Base-by-base conservation (phyloP, 2,113 vertebrate species). In the Porphyrio hochstetteri region DNA sequence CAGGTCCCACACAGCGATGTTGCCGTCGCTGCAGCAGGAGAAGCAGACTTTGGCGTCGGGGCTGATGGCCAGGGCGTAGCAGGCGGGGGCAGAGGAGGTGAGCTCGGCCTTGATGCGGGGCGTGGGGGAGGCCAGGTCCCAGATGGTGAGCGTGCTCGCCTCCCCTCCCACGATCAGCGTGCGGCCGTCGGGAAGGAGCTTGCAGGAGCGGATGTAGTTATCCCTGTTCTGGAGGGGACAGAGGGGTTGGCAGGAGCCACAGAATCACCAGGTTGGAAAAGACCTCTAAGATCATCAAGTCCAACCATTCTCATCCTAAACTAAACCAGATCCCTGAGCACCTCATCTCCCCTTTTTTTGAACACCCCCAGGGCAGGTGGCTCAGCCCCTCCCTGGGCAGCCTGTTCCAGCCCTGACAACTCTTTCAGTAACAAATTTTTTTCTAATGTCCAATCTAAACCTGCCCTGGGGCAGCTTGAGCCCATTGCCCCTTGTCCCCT, bases 121-220 rank as follows among this genome's bases (percentile, higher is more conserved):
- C 0, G 99, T 99, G 96, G 99, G 99, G 0, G 99, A 98, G 7
- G 99, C 99, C 98, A 99, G 97, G 98, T 99, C 99, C 99, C 99
- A 99, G 98, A 99, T 99, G 98, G 99, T 98, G 82, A 99, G 97
- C 0, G 99, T 99, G 98, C 99, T 99, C 94, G 99, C 99, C 97
- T 99, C 99, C 0, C 99, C 99, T 0, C 99, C 99, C 91, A 99
- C 99, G 11, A 99, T 99, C 55, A 99, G 98, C 46, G 99, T 99
- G 96, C 99, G 99, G 40, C 99, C 99, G 1, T 99, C 99, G 0
- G 99, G 99, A 63, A 99, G 98, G 93, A 99, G 98, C 94, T 99
- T 99, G 98, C 99, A 99, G 33, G 99, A 99, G 80, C 99, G 99
- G 97, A 99, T 99, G 97, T 99, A 99, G 98, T 99, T 99, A 97